phyloP scores from a whole-genome alignment of 2,113 vertebrate species.

The Dromaius novaehollandiae region DNA sequence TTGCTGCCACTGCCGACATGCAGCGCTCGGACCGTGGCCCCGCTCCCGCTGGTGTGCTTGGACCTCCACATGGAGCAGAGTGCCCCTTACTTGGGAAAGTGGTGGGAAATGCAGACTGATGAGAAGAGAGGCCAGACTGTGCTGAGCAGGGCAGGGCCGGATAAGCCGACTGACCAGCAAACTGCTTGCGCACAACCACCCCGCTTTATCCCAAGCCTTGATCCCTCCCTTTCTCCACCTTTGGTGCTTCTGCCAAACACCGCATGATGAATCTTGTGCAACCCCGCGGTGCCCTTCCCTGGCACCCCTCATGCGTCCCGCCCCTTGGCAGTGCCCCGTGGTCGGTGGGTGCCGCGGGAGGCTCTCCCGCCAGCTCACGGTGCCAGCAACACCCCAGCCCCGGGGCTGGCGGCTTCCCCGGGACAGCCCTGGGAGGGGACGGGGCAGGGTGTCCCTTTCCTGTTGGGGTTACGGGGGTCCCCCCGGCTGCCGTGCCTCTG shows the following conservation, averaged over 20 bases:
- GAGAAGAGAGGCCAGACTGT: not conserved
- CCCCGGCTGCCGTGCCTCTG: accelerated
- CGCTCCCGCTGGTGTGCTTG: not conserved
- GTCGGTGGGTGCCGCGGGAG: no score
- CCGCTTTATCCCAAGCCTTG: not conserved
- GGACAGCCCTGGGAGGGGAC: not conserved
- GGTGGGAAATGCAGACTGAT: not conserved
- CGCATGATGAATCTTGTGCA: not conserved
- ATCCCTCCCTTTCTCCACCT: not conserved
- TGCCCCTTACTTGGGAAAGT: not conserved
- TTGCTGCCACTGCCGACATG: not conserved
- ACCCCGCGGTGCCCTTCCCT: not conserved
- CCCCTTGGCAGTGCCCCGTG: no score
- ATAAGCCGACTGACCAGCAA: not conserved
- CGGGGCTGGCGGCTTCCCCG: no score
- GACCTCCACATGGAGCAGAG: not conserved
- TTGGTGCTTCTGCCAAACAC: not conserved
- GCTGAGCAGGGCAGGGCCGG: not conserved
- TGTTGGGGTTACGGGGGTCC: accelerated
- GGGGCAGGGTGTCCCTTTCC: no score
- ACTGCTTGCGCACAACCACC: not conserved
- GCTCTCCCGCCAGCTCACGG: no score
- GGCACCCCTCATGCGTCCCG: not conserved
- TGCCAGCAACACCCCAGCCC: no score
- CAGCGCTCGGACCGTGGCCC: accelerated